Conservation (phyloP, 1,140 invertebrate genomes). For the Battus philenor region DNA sequence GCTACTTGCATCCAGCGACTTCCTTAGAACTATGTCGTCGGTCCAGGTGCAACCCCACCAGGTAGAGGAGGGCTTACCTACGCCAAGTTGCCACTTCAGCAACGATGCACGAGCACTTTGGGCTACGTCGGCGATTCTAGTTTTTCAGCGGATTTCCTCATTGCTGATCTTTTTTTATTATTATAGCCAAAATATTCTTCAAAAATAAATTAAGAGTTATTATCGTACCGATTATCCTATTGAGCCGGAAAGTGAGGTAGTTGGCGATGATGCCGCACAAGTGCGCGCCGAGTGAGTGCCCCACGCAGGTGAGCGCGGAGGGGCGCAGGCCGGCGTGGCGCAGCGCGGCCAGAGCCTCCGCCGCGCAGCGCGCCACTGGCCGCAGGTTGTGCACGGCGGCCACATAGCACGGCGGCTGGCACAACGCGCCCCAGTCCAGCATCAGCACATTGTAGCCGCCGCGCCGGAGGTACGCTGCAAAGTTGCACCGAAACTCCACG, state of each 20-base stretch:
- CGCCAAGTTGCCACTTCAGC: no score
- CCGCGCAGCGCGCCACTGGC: constrained; percentile 81
- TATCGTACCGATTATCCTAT: constrained; percentile 57
- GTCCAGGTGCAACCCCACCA: no score
- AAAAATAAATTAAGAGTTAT: background rate
- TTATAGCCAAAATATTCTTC: no score
- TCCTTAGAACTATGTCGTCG: no score
- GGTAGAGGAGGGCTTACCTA: no score
- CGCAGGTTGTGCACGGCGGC: constrained; percentile 82
- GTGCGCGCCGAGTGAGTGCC: constrained; percentile 85
- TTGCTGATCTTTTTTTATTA: no score
- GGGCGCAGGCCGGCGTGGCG: constrained; percentile 78
- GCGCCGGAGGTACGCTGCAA: constrained; percentile 79
- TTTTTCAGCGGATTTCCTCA: no score
- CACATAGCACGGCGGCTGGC: constrained; percentile 83
- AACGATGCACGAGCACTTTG: no score
- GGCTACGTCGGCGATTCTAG: no score
- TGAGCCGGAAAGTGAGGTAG: constrained; percentile 58
- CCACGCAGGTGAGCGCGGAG: constrained; percentile 81
- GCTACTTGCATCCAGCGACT: no score
- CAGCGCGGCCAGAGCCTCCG: constrained; percentile 78
- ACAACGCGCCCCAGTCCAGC: constrained; percentile 83
- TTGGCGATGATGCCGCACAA: constrained; percentile 85
- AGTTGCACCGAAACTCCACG: no score
- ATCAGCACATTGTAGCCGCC: constrained; percentile 86